Base-by-base conservation (phyloP, 2,888 invertebrate genomes). In the Agrochola lota region DNA sequence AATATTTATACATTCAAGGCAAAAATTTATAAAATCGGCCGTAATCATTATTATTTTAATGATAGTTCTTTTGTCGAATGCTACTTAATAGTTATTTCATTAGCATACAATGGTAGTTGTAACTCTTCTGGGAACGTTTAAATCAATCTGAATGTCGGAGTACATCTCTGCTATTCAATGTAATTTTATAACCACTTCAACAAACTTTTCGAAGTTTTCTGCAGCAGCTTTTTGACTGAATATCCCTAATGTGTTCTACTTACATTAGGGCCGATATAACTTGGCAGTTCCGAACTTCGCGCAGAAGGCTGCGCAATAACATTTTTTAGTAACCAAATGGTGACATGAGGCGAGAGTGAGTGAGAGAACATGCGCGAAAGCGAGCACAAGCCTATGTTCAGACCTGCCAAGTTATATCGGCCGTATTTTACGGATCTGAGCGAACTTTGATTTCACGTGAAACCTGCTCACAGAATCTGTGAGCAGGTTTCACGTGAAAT, bases 1-100 rank as follows among this genome's bases (percentile, higher is more conserved):
- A 85, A 52, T 52, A 57, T 70, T 64, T 69, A 71, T 15, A 66
- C 12, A 64, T 68, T 67, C 76, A 84, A 81, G 76, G 86, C 59
- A 67, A 86, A 43, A 75, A 60, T 11, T 63, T 63, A 79, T 77
- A 64, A 73, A 78, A 71, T 78, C 49, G 30, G 78, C 62, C 23
- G 52, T 74, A 76, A 79, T 77, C 57, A 81, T 80, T 69, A 75
- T 55, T 68, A 80, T 62, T 74, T 70, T 55, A 74, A 77, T 75
- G n/a, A 79, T 84, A 77, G 77, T 35, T 71, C 30, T 81, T 81
- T 78, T 83, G 81, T 84, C 35, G 73, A 83, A 63, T 70, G 75
- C 91, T 90, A 88, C 59, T 62, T 77, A 76, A 67, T 74, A 74
- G 75, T 72, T 76, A 74, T 60, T 55, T 43, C 40, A 86, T 80